Evolutionary conservation across 2,888 invertebrate genomes (phyloP).

Genomic region (Caradrina clavipalpis): DNA sequence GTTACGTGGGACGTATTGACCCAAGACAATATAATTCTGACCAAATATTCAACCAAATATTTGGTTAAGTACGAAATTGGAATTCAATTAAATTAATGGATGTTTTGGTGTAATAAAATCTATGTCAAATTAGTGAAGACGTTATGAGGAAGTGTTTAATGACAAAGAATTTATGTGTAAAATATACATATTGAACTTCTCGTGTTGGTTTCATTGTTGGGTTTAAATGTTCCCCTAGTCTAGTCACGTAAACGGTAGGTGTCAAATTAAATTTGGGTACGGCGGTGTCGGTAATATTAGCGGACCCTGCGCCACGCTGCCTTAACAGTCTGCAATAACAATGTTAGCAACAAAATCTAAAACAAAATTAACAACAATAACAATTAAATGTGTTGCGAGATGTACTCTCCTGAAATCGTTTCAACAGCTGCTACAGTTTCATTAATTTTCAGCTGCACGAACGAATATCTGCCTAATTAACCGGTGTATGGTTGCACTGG

Average conservation of each 20-base stretch:
- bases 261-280: slow-evolving; percentile 57
- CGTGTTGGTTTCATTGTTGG: slow-evolving; percentile 59
- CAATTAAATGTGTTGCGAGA: slow-evolving; percentile 50
- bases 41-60: slow-evolving; percentile 87
- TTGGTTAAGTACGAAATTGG: slow-evolving; percentile 83
- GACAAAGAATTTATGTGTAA: slow-evolving; percentile 87
- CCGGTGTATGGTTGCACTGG: slow-evolving; percentile 39
- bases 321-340: slow-evolving; percentile 38
- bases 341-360: slow-evolving; percentile 55
- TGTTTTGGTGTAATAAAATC: slow-evolving; percentile 78
- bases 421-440: slow-evolving; percentile 55
- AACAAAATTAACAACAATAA: slow-evolving; percentile 62
- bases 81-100: slow-evolving; percentile 78
- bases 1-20: slow-evolving; percentile 73
- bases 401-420: slow-evolving; percentile 35
- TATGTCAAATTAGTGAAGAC: slow-evolving; percentile 85
- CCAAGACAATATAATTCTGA: slow-evolving; percentile 88
- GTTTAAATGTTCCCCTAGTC: slow-evolving; percentile 19
- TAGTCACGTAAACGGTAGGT: slow-evolving; percentile 52
- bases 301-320: slow-evolving; percentile 37
- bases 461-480: slow-evolving; percentile 47
- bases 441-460: slow-evolving; percentile 49
- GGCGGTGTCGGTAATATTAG: slow-evolving; percentile 25
- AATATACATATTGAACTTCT: slow-evolving; percentile 75
- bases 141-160: slow-evolving; percentile 84